Evolutionary conservation across 2,113 vertebrate genomes (phyloP).

Genomic region (Hyperopisus bebe): DNA sequence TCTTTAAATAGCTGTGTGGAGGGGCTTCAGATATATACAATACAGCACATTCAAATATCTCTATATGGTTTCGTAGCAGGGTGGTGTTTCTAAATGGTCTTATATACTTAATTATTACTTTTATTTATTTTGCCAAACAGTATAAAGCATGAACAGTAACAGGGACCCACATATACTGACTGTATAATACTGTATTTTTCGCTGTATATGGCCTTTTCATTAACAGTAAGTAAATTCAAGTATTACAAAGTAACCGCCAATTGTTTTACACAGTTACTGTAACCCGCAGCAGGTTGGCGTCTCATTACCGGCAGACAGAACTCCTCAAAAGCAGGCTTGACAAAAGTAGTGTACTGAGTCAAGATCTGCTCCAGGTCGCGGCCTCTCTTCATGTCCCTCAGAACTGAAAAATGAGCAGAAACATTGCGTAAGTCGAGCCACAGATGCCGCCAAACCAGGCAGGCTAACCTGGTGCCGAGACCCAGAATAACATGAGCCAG

Average conservation of each 20-base stretch:
- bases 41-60: neutral
- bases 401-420: slow-evolving; percentile 57
- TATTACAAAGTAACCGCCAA: neutral
- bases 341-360: slow-evolving; percentile 89
- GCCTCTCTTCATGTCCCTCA: slow-evolving; percentile 86
- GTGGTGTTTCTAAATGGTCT: neutral
- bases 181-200: neutral
- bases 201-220: neutral
- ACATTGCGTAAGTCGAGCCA: neutral
- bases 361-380: slow-evolving; percentile 95
- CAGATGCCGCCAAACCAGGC: neutral
- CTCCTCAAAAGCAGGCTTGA: slow-evolving; percentile 95
- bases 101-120: neutral
- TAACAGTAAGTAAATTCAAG: neutral
- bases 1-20: neutral
- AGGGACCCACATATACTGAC: neutral
- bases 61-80: neutral
- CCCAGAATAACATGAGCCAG: neutral
- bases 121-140: neutral
- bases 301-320: slow-evolving; percentile 84
- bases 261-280: neutral
- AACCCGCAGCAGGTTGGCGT: neutral
- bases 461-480: neutral
- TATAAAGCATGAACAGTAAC: neutral
- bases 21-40: neutral